phyloP scores from a whole-genome alignment of 2,888 invertebrate species.

The Sicus ferrugineus region DNA sequence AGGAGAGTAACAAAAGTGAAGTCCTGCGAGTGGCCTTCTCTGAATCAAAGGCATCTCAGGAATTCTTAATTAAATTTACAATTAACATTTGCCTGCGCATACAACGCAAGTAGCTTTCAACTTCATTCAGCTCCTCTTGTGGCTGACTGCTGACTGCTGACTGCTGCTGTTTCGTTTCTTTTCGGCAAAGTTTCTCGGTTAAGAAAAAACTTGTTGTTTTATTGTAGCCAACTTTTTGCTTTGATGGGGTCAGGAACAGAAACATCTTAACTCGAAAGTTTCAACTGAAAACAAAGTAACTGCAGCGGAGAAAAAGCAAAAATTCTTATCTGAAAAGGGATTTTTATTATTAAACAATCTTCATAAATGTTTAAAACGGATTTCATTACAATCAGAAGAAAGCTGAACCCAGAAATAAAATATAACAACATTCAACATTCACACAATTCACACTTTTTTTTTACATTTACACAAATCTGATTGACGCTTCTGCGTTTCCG shows the following conservation, averaged over 20 bases:
- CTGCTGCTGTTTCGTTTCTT: neutral
- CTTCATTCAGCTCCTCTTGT: neutral
- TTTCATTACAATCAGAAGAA: too few species aligned
- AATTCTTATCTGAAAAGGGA: neutral
- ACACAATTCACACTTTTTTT: too few species aligned
- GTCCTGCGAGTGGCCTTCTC: too few species aligned
- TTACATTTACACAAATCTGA: too few species aligned
- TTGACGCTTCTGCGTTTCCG: too few species aligned
- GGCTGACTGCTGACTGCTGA: neutral
- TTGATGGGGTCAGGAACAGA: slow-evolving; percentile 31
- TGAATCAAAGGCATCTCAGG: slow-evolving; percentile 55
- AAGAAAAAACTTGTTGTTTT: slow-evolving; percentile 2
- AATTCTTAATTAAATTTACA: slow-evolving; percentile 59
- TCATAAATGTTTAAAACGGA: too few species aligned
- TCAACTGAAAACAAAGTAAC: neutral
- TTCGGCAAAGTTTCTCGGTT: neutral
- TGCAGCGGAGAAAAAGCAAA: neutral
- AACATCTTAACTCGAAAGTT: neutral
- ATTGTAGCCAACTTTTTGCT: slow-evolving; percentile 22
- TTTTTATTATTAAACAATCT: too few species aligned
- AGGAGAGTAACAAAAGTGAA: too few species aligned
- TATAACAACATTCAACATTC: too few species aligned
- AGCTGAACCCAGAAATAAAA: too few species aligned
- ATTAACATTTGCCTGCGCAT: slow-evolving; percentile 48
- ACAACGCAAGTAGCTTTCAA: neutral